A percentile compares a stretch with the other conserved stretches of the same genome.
Evolutionary conservation across 1,140 invertebrate species (phyloP).

Genomic region (Ectropis grisescens): DNA sequence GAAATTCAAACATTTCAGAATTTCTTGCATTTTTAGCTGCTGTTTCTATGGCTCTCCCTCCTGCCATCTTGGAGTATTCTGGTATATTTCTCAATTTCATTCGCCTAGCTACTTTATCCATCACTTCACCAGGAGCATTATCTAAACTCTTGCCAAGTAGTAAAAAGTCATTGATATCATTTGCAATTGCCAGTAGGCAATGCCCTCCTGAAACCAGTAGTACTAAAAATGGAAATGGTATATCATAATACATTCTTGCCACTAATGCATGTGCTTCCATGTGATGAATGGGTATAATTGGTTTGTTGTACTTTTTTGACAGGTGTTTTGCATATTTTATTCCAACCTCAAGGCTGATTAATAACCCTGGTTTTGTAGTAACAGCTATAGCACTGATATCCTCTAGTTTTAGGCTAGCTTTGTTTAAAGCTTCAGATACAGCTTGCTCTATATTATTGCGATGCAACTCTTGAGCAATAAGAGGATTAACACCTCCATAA

Average conservation of each 20-base stretch:
- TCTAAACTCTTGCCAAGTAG: constrained; percentile 85
- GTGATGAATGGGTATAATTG: constrained; percentile 96
- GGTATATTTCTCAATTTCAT: constrained; percentile 87
- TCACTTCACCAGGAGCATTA: constrained; percentile 91
- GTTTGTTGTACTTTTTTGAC: constrained; percentile 78
- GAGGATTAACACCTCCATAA: constrained; percentile 92
- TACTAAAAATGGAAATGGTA: constrained; percentile 92
- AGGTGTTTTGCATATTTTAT: constrained; percentile 88
- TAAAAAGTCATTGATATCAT: constrained; percentile 82
- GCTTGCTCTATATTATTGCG: constrained; percentile 81
- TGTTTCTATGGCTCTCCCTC: constrained; percentile 89
- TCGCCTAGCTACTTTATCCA: constrained; percentile 91
- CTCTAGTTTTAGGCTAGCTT: constrained; percentile 75
- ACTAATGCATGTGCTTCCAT: constrained; percentile 99
- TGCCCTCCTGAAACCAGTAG: constrained; percentile 94
- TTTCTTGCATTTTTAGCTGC: constrained; percentile 80
- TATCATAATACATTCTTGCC: constrained; percentile 75
- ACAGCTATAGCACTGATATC: constrained; percentile 93
- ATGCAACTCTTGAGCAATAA: constrained; percentile 87
- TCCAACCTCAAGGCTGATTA: constrained; percentile 85
- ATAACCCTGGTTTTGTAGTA: constrained; percentile 89
- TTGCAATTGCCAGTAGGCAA: constrained; percentile 85
- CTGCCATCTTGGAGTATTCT: constrained; percentile 79
- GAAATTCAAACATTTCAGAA: constrained; percentile 77
- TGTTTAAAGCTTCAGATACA: constrained; percentile 77